Evolutionary conservation across 2,797 vertebrate genomes (phyloP), one percentile per base, ranked within the genome.

Genomic region (Leuciscus waleckii): DNA sequence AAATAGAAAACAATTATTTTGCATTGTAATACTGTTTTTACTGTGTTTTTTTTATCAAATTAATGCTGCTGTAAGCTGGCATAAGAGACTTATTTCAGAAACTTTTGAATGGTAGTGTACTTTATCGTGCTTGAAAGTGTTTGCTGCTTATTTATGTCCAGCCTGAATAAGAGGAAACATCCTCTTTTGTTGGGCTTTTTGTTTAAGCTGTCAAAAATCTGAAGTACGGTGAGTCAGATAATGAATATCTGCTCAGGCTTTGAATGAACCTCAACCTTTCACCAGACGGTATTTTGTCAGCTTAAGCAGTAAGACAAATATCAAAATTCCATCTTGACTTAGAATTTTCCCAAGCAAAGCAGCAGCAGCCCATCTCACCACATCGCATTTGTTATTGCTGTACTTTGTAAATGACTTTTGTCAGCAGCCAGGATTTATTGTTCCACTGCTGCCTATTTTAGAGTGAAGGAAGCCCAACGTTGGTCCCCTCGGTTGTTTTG

Each of bases 141-240:
- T 54, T 49, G 21, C 43, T 79, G 4, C 26, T 49, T 79, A 4
- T 49, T 49, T 43, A 32, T 46, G 37, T 80, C 8, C 21, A 51
- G 21, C 21, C 13, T 70, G 23, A 81, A 70, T 69, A 54, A 37
- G 29, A 51, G 43, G 11, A 69, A 61, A 54, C 71, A n/a, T 70
- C 4, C 37, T 19, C 51, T 56, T 83, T 71, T 58, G 37, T 49
- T 81, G 65, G 26, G 23, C 78, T 82, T 86, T 87, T 73, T 86
- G 77, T 81, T 78, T 37, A 85, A 58, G 51, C 51, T 70, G 82
- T 73, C 32, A 71, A 56, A 83, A 74, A 46, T 23, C 3, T 73
- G n/a, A 83, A 81, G 56, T 71, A 56, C 81, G 83, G 85, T 46
- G 69, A 83, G 63, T 49, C 51, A 19, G 19, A 68, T 77, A 74